Evolutionary conservation across 2,113 vertebrate genomes (phyloP).

Genomic region (Dromaius novaehollandiae): DNA sequence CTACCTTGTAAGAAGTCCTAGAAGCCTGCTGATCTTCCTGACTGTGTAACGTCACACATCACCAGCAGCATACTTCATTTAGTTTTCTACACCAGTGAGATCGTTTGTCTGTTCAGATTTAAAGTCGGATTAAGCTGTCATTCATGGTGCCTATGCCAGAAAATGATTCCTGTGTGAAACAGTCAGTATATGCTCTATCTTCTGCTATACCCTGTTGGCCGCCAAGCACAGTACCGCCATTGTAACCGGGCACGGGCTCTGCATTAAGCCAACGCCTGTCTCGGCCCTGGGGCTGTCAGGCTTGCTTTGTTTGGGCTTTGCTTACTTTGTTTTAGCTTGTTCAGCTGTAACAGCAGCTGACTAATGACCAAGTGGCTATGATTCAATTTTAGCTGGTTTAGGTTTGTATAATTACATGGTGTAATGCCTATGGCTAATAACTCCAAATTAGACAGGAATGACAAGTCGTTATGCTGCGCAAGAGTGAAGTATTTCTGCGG

Average conservation of each 20-base stretch:
- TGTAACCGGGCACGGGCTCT: background rate
- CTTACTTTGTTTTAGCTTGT: background rate
- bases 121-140: background rate
- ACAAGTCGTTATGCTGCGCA: background rate
- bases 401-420: background rate
- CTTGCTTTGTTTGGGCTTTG: background rate
- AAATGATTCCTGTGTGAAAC: background rate
- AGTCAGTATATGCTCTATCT: background rate
- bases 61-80: background rate
- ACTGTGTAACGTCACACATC: background rate
- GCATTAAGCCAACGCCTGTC: background rate
- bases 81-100: background rate
- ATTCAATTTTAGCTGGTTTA: background rate
- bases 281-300: background rate
- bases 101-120: background rate
- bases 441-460: background rate
- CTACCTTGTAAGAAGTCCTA: background rate
- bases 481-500: background rate
- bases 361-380: background rate
- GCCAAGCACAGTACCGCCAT: background rate
- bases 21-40: background rate
- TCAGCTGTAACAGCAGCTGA: background rate
- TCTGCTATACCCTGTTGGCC: background rate
- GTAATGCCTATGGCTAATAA: background rate
- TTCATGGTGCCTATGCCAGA: background rate